These are phyloP conservation scores for Ophion ellenae DNA, from an alignment of 2,888 invertebrate species.

Conservation along the genomic window DNA sequence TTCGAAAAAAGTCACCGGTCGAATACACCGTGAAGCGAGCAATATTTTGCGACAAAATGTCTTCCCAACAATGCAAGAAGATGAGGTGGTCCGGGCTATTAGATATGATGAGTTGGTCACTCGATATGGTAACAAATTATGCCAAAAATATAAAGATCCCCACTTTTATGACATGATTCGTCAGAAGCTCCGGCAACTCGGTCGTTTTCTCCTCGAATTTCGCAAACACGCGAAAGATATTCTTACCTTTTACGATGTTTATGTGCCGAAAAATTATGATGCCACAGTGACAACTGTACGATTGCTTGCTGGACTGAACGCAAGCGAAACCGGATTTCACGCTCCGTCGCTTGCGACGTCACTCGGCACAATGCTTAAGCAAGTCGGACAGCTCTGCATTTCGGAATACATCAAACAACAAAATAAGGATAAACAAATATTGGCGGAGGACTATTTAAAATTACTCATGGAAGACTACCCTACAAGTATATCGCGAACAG, in stretches of 20 bases:
- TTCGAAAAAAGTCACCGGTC: conserved; percentile 25
- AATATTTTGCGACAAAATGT: conserved; percentile 40
- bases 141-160: conserved; percentile 45
- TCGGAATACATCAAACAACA: conserved; percentile 60
- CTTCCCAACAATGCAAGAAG: conserved; percentile 50
- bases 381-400: conserved; percentile 55
- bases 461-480: conserved; percentile 51
- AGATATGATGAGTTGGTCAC: conserved; percentile 51
- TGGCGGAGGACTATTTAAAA: conserved; percentile 59
- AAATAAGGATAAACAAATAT: conserved; percentile 43
- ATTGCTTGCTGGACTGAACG: conserved; percentile 50
- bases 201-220: conserved; percentile 40
- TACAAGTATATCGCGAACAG: conserved; percentile 43
- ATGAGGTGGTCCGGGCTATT: conserved; percentile 31
- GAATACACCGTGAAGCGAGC: conserved; percentile 39
- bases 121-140: conserved; percentile 50
- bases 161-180: conserved; percentile 50
- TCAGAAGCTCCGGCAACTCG: conserved; percentile 39
- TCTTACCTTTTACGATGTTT: conserved; percentile 52
- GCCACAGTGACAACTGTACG: conserved; percentile 43
- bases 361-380: conserved; percentile 59
- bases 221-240: conserved; percentile 30
- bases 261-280: conserved; percentile 56
- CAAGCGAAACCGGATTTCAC: conserved; percentile 25
- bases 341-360: conserved; percentile 58